These are phyloP conservation scores for Calycopis cecrops DNA, from an alignment of 1,140 invertebrate species.

Conservation along the genomic window DNA sequence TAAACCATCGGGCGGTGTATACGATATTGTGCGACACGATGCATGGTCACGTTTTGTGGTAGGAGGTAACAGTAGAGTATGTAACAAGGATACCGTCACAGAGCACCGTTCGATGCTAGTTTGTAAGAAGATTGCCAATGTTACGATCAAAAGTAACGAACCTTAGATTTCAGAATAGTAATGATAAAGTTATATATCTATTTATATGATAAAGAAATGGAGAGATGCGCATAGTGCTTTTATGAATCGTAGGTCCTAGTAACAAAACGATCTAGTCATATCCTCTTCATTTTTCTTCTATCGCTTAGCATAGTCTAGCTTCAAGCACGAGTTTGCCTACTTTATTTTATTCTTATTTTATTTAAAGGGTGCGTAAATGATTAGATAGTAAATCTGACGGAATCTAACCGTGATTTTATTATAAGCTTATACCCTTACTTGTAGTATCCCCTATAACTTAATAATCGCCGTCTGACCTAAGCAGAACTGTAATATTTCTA, in stretches of 20 bases:
- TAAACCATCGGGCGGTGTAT: constrained; percentile 39
- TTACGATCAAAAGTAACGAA: constrained; percentile 65
- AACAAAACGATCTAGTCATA: constrained; percentile 73
- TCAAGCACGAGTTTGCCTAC: constrained; percentile 58
- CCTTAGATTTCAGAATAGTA: constrained; percentile 65
- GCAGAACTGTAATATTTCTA: constrained; percentile 35
- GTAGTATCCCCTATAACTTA: constrained; percentile 15
- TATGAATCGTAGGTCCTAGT: constrained; percentile 70
- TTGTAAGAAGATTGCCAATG: constrained; percentile 71
- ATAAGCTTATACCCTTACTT: neutral
- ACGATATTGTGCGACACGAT: constrained; percentile 10
- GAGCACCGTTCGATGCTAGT: constrained; percentile 52
- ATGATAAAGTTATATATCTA: constrained; percentile 67
- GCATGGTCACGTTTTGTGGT: too few relatives aligned
- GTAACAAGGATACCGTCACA: constrained; percentile 19
- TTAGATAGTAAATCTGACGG: constrained; percentile 16
- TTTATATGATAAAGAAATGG: constrained; percentile 69
- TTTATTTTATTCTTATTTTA: constrained; percentile 20
- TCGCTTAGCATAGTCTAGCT: constrained; percentile 74
- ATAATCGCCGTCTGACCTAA: constrained; percentile 22
- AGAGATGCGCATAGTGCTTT: constrained; percentile 73
- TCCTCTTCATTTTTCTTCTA: constrained; percentile 67
- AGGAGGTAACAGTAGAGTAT: neutral
- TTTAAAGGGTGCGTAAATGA: constrained; percentile 12
- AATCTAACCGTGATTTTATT: constrained; percentile 5